Conservation (phyloP, 2,797 vertebrate genomes). For the Myoxocephalus aenaeus region DNA sequence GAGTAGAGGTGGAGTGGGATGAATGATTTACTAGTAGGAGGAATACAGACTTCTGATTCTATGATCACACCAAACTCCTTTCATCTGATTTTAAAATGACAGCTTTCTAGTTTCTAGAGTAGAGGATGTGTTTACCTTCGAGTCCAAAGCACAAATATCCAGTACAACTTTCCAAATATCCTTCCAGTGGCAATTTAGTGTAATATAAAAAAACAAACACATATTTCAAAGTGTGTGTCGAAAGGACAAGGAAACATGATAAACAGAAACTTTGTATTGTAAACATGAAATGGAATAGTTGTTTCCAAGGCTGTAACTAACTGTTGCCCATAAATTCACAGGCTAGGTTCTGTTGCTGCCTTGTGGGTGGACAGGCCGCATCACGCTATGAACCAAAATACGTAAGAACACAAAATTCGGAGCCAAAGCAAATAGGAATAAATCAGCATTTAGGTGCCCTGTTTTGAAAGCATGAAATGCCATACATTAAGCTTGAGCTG, state of each 20-base stretch:
- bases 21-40: conserved; percentile 6
- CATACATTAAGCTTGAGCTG: conserved; percentile 74
- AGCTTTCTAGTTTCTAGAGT: conserved; percentile 24
- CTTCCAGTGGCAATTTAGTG: conserved; percentile 22
- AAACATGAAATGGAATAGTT: conserved; percentile 28
- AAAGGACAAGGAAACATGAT: conserved; percentile 9
- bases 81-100: conserved; percentile 31
- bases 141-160: conserved; percentile 3
- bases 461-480: conserved; percentile 77
- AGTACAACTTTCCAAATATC: neutral
- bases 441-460: conserved; percentile 73
- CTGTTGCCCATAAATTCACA: conserved; percentile 52
- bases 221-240: conserved; percentile 8
- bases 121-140: neutral
- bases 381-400: conserved; percentile 57
- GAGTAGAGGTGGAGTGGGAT: neutral
- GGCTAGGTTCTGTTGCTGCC: conserved; percentile 46
- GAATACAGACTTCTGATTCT: conserved; percentile 19
- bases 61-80: conserved; percentile 33
- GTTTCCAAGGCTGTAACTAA: conserved; percentile 26
- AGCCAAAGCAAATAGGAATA: conserved; percentile 77
- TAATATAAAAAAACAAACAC: conserved; percentile 23
- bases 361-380: conserved; percentile 75
- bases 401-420: conserved; percentile 56
- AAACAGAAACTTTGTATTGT: conserved; percentile 19